These are phyloP conservation scores for Operophtera brumata DNA, from an alignment of 2,888 invertebrate species.

Conservation along the genomic window DNA sequence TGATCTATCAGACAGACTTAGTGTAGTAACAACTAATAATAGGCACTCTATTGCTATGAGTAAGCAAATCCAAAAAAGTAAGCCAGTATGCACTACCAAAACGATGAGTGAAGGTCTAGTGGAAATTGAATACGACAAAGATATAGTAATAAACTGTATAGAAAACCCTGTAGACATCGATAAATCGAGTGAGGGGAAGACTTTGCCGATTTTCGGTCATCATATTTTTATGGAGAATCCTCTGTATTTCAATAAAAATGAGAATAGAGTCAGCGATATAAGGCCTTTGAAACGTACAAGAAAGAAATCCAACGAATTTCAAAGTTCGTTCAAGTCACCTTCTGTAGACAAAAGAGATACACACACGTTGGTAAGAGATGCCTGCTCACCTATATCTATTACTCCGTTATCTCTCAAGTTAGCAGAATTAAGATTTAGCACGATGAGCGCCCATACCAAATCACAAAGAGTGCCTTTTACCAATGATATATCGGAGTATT, in stretches of 20 bases:
- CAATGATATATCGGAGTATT: conserved; percentile 75
- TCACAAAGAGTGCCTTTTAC: conserved; percentile 54
- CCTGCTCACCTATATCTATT: conserved; percentile 73
- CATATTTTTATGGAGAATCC: conserved; percentile 74
- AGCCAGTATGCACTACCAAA: conserved; percentile 65
- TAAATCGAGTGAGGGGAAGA: conserved; percentile 60
- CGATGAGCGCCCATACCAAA: conserved; percentile 68
- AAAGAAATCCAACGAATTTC: conserved; percentile 72
- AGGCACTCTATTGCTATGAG: conserved; percentile 53
- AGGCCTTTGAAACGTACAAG: conserved; percentile 69
- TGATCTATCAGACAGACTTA: conserved; percentile 65
- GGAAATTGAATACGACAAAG: conserved; percentile 80
- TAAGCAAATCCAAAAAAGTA: conserved; percentile 45
- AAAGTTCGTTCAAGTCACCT: conserved; percentile 72
- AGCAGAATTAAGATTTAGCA: conserved; percentile 80
- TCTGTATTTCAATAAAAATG: conserved; percentile 73
- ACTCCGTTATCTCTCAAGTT: conserved; percentile 82
- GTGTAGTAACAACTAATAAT: conserved; percentile 52
- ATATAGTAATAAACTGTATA: conserved; percentile 66
- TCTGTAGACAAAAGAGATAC: conserved; percentile 69
- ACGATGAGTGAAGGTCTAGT: conserved; percentile 74
- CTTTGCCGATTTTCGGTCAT: conserved; percentile 75
- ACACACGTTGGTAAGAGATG: conserved; percentile 68
- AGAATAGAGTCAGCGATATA: conserved; percentile 56
- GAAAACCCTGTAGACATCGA: conserved; percentile 59